A percentile compares a stretch with the other conserved stretches of the same genome.
Conservation (phyloP, 2,888 invertebrate genomes). For the Meandrusa payeni region DNA sequence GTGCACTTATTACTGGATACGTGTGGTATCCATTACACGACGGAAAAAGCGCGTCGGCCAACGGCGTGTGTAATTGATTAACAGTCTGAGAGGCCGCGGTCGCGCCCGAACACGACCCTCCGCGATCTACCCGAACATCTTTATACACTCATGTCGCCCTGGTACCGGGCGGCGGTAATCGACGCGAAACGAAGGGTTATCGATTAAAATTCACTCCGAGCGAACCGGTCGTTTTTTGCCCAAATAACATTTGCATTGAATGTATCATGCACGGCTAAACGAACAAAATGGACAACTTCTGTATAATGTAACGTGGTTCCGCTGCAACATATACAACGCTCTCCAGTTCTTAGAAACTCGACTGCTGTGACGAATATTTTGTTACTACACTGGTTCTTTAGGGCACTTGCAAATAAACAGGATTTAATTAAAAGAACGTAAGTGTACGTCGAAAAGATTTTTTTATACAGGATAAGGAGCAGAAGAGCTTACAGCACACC, state of each 20-base stretch:
- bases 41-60: constrained; percentile 66
- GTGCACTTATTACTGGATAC: constrained; percentile 51
- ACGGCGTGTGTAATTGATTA: constrained; percentile 75
- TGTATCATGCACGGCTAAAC: constrained; percentile 22
- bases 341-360: constrained; percentile 2
- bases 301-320: constrained; percentile 14
- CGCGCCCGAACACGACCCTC: constrained; percentile 36
- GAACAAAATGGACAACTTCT: constrained; percentile 2
- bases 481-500: too few species aligned
- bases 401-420: too few species aligned
- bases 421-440: too few species aligned
- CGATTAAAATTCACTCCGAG: constrained; percentile 30
- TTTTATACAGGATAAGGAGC: too few species aligned
- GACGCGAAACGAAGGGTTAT: constrained; percentile 36
- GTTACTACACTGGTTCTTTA: too few species aligned
- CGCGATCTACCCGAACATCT: constrained; percentile 43
- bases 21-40: constrained; percentile 71
- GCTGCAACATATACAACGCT: not conserved
- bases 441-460: too few species aligned
- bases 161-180: constrained; percentile 35
- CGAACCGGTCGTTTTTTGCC: constrained; percentile 37
- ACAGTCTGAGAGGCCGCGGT: constrained; percentile 63
- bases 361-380: not conserved
- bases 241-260: constrained; percentile 49
- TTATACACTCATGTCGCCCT: constrained; percentile 42